Evolutionary conservation across 2,888 invertebrate species (phyloP).

Genomic region (Smittia aterrima): DNA sequence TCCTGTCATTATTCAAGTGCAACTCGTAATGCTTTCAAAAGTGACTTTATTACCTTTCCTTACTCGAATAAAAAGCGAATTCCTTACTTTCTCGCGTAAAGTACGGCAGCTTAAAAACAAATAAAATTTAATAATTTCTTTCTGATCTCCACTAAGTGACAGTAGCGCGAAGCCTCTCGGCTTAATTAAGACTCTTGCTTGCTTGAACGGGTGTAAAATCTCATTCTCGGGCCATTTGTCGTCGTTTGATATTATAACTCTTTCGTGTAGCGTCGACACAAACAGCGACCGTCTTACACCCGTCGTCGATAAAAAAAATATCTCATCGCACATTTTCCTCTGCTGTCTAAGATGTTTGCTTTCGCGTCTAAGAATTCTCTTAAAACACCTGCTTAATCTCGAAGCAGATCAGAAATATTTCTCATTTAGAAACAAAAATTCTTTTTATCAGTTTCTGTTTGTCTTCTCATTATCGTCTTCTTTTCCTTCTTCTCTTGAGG

Average conservation of each 20-base stretch:
- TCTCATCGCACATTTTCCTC: slow-evolving; percentile 14
- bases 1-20: background rate
- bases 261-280: background rate
- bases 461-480: slow-evolving; percentile 33
- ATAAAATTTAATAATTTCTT: background rate
- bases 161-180: background rate
- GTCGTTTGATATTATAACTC: slow-evolving; percentile 14
- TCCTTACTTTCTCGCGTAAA: background rate
- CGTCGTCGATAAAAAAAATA: background rate
- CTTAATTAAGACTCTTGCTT: background rate
- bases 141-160: slow-evolving; percentile 1
- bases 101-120: background rate
- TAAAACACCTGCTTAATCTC: slow-evolving; percentile 40
- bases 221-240: background rate
- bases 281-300: background rate
- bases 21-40: slow-evolving; percentile 14
- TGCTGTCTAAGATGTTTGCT: background rate
- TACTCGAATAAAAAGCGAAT: background rate
- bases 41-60: background rate
- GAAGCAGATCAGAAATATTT: slow-evolving; percentile 17
- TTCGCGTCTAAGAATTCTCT: background rate
- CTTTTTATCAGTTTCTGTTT: slow-evolving; percentile 30
- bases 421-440: background rate
- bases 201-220: background rate
- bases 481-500: background rate